phyloP scores from a whole-genome alignment of 2,113 vertebrate species.

The Anolis sagrei region DNA sequence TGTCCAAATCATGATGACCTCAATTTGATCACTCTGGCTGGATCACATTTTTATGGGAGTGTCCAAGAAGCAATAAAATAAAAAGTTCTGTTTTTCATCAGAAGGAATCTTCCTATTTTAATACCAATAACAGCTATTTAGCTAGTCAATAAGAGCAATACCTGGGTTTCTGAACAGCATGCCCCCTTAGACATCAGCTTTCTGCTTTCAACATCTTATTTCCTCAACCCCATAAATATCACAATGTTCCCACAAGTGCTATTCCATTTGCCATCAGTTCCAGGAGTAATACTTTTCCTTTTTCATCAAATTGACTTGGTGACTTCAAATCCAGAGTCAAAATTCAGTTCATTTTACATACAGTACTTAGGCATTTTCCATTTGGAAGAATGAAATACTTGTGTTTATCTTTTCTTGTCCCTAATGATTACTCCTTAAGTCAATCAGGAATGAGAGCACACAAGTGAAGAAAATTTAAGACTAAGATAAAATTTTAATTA shows the following conservation, averaged over 20 bases:
- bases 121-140: neutral
- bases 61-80: neutral
- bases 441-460: neutral
- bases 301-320: neutral
- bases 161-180: conserved; percentile 27
- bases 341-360: conserved; percentile 8
- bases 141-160: conserved; percentile 38
- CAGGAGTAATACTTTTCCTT: neutral
- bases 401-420: neutral
- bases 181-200: conserved; percentile 6
- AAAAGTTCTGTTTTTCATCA: neutral
- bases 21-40: no score
- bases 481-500: neutral
- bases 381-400: neutral
- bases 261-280: rapidly evolving
- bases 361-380: neutral
- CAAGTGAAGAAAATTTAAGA: neutral
- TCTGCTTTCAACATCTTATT: neutral
- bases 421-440: neutral
- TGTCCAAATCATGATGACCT: no score
- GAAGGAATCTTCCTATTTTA: neutral
- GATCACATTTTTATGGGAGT: neutral
- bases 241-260: neutral
- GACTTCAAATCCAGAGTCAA: neutral
- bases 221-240: neutral